Percentiles rank a stretch among this genome's conserved stretches.
These are phyloP conservation scores for Gymnoscopelus microlampas DNA, from an alignment of 2,797 vertebrate genomes.

Conservation along the genomic window DNA sequence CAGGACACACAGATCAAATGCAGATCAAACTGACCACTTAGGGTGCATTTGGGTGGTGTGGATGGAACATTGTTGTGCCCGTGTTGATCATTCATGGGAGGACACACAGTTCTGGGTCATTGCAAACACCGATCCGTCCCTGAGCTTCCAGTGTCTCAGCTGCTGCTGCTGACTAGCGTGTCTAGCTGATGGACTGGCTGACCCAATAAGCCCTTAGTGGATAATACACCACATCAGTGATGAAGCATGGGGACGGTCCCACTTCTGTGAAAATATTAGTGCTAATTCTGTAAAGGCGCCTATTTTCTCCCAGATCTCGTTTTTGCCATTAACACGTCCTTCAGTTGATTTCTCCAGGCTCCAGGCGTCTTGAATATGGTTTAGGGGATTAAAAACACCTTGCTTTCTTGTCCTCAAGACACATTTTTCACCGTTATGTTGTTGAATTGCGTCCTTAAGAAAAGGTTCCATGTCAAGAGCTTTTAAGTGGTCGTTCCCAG, in stretches of 20 bases:
- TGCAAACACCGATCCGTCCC: slow-evolving; percentile 2
- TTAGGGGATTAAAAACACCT: slow-evolving; percentile 7
- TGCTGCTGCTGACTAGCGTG: slow-evolving; percentile 36
- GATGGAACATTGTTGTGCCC: too few relatives aligned
- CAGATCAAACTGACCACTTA: too few relatives aligned
- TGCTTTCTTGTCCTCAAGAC: not conserved
- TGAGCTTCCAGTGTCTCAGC: slow-evolving; percentile 25
- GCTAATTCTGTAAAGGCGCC: slow-evolving; percentile 28
- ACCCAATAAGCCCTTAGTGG: slow-evolving; percentile 36
- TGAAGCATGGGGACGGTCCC: slow-evolving; percentile 43
- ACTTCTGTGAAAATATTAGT: slow-evolving; percentile 49
- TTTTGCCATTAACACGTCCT: slow-evolving; percentile 34
- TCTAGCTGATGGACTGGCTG: slow-evolving; percentile 32
- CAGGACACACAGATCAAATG: too few relatives aligned
- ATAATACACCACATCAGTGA: slow-evolving; percentile 50
- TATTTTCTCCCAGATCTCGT: slow-evolving; percentile 5
- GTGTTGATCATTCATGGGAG: too few relatives aligned
- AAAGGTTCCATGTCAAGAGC: not conserved
- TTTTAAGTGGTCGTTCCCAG: not conserved
- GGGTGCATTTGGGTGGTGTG: too few relatives aligned
- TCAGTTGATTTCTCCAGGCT: slow-evolving; percentile 7
- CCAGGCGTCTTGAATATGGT: not conserved
- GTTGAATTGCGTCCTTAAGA: not conserved
- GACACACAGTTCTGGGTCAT: not conserved
- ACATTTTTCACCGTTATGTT: not conserved